These are phyloP conservation scores for Phalanger gymnotis DNA, from an alignment of 2,797 vertebrate genomes.

Conservation along the genomic window DNA sequence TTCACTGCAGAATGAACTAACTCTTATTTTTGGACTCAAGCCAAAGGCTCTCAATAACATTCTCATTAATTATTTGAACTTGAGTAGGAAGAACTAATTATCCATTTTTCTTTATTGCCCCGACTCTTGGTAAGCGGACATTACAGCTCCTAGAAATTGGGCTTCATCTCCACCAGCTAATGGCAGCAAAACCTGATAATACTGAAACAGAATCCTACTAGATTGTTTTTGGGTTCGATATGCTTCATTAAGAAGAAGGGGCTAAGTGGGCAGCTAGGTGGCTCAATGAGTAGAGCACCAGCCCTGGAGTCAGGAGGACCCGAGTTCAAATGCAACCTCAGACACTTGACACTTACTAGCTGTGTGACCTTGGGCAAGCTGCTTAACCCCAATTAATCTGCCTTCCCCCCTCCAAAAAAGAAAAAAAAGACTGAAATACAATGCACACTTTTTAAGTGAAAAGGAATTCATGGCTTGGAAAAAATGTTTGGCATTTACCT, in stretches of 20 bases:
- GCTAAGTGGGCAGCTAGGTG: no score
- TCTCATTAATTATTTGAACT: conserved; percentile 43
- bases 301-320: no score
- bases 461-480: conserved; percentile 6
- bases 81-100: conserved; percentile 30
- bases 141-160: conserved; percentile 5
- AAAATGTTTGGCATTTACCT: conserved; percentile 2
- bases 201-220: conserved; percentile 15
- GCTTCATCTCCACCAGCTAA: conserved; percentile 8
- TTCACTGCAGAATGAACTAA: not conserved
- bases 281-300: no score
- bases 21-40: conserved; percentile 31
- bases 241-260: not conserved
- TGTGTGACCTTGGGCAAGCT: no score
- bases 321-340: no score
- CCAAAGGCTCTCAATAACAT: not conserved
- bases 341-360: no score
- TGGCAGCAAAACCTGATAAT: conserved; percentile 24
- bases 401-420: no score
- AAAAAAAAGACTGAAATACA: not conserved
- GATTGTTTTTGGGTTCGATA: not conserved
- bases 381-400: no score
- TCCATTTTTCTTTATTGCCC: conserved; percentile 29
- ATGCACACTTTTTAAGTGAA: conserved; percentile 30
- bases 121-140: not conserved